Percentiles rank a stretch among this genome's conserved stretches.
Conservation (phyloP, 2,888 invertebrate genomes). For the Drosophila lutescens region DNA sequence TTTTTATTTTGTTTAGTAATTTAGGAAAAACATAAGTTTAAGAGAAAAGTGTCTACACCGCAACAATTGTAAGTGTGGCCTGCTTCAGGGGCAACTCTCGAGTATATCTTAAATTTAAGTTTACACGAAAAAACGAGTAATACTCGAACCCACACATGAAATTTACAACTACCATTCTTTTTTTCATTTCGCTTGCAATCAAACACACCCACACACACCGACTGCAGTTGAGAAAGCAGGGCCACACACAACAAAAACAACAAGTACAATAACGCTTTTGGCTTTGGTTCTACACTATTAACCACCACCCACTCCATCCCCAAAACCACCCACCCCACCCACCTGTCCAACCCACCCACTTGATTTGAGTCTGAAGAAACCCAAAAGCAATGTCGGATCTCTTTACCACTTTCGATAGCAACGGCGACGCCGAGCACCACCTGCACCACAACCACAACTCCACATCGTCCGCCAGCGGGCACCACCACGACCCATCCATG, state of each 20-base stretch:
- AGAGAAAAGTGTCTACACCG: neutral
- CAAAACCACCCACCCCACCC: neutral
- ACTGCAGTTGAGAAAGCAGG: conserved; percentile 34
- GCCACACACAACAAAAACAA: conserved; percentile 27
- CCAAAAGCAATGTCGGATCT: conserved; percentile 81
- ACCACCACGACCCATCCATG: conserved; percentile 75
- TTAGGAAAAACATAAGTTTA: conserved; percentile 14
- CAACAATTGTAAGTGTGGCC: conserved; percentile 47
- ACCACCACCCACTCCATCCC: no score
- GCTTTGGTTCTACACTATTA: conserved; percentile 52
- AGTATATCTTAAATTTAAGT: neutral
- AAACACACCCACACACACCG: conserved; percentile 11
- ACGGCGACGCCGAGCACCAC: conserved; percentile 72
- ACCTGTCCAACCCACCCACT: conserved; percentile 16
- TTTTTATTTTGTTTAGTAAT: conserved; percentile 31
- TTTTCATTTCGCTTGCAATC: conserved; percentile 22
- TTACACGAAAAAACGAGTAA: neutral
- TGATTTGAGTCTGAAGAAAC: conserved; percentile 31
- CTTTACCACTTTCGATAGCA: conserved; percentile 83
- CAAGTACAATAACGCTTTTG: conserved; percentile 28
- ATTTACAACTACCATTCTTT: conserved; percentile 28
- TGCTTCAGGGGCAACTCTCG: neutral
- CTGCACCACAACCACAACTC: conserved; percentile 35
- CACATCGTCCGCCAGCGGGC: conserved; percentile 44
- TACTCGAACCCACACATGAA: conserved; percentile 12